phyloP scores from a whole-genome alignment of 1,140 invertebrate species.

The Aricia agestis region DNA sequence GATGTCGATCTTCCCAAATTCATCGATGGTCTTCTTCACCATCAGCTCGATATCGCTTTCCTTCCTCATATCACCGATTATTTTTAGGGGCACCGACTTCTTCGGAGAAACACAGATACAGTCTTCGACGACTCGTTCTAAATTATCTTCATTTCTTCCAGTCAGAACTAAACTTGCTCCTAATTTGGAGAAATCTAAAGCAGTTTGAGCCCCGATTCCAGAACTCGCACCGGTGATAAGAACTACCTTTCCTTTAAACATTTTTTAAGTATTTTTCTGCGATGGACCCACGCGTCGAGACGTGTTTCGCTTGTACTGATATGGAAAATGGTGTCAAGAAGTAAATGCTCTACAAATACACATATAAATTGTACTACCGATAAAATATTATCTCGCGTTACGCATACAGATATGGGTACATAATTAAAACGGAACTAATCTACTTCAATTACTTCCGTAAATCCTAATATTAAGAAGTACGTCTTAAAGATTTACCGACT shows the following conservation, averaged over 20 bases:
- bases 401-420: no score
- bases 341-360: no score
- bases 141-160: neutral
- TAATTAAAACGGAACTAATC: no score
- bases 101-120: neutral
- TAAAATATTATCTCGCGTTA: no score
- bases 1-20: slow-evolving; percentile 70
- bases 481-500: no score
- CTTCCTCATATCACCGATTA: neutral
- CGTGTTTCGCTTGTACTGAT: no score
- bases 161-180: slow-evolving; percentile 76
- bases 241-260: slow-evolving; percentile 75
- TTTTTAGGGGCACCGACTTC: neutral
- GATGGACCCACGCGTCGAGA: no score
- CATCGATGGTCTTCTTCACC: neutral
- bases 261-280: neutral
- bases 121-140: neutral
- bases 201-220: slow-evolving; percentile 87
- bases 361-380: no score
- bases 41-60: neutral
- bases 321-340: no score
- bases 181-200: slow-evolving; percentile 82
- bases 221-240: slow-evolving; percentile 86
- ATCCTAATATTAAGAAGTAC: no score
- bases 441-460: no score